A percentile compares a stretch with the other conserved stretches of the same genome.
These are phyloP conservation scores for Taenioides sp. DNA, from an alignment of 2,797 vertebrate genomes.

Conservation along the genomic window DNA sequence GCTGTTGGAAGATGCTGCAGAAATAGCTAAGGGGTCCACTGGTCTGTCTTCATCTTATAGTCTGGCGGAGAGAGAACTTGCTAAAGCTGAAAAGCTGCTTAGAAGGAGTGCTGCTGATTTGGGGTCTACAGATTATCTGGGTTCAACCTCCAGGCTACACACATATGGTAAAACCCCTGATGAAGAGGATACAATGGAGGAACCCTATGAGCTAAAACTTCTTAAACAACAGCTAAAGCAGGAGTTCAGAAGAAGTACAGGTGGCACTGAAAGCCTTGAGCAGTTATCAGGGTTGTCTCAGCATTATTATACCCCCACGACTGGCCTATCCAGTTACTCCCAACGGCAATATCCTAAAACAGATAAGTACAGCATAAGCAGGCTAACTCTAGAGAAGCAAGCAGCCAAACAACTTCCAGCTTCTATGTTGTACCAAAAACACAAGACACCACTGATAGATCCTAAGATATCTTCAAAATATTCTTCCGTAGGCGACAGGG, in stretches of 20 bases:
- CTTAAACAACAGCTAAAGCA: conserved; percentile 98
- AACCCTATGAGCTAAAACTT: conserved; percentile 96
- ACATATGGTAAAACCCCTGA: conserved; percentile 88
- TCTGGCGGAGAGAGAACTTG: conserved; percentile 92
- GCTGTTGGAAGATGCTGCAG: conserved; percentile 93
- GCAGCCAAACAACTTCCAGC: conserved; percentile 95
- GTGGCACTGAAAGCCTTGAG: conserved; percentile 86
- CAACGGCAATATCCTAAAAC: conserved; percentile 93
- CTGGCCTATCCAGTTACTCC: conserved; percentile 75
- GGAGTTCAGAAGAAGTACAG: conserved; percentile 93
- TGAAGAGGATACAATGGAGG: conserved; percentile 97
- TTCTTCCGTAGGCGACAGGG: conserved; percentile 91
- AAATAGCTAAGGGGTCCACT: conserved; percentile 89
- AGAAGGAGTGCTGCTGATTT: conserved; percentile 86
- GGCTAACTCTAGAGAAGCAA: conserved; percentile 97
- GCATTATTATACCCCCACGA: conserved; percentile 88
- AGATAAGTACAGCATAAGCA: conserved; percentile 96
- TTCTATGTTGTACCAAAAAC: conserved; percentile 95
- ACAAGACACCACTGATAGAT: conserved; percentile 89
- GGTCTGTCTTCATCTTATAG: conserved; percentile 88
- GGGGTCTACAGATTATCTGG: conserved; percentile 89
- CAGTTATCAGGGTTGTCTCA: conserved; percentile 91
- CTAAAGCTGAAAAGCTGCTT: conserved; percentile 92
- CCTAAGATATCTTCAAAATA: conserved; percentile 92
- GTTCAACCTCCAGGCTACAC: conserved; percentile 89